Conservation (phyloP, 2,888 invertebrate species). For the Coenonympha glycerion region DNA sequence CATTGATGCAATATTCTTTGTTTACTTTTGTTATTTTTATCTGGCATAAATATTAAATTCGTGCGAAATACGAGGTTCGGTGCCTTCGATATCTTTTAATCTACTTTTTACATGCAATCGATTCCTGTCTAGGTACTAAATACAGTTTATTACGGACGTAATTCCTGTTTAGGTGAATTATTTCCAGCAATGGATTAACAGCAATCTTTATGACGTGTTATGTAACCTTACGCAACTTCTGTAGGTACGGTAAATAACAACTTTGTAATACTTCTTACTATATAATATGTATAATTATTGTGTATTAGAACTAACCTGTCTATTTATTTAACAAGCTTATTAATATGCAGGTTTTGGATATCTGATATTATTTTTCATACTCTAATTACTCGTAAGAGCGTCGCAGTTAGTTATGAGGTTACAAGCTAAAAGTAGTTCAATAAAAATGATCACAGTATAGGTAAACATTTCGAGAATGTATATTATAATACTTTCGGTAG, state of each 20-base stretch:
- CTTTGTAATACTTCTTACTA: constrained; percentile 38
- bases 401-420: neutral
- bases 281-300: neutral
- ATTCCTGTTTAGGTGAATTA: constrained; percentile 17
- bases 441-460: constrained; percentile 3
- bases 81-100: neutral
- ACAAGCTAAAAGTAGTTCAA: neutral
- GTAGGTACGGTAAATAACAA: constrained; percentile 30
- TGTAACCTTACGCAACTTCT: constrained; percentile 32
- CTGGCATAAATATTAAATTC: no score
- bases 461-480: constrained; percentile 30
- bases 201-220: constrained; percentile 30
- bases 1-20: no score
- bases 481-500: constrained; percentile 69
- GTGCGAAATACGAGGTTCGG: no score
- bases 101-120: constrained; percentile 4
- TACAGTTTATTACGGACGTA: constrained; percentile 15
- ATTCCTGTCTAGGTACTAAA: constrained; percentile 11
- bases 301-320: neutral
- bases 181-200: constrained; percentile 24
- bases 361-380: no score
- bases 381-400: no score
- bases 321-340: neutral
- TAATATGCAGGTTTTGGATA: neutral
- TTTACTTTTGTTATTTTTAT: no score